Percentiles rank a stretch among this genome's conserved stretches.
Conservation (phyloP, 2,888 invertebrate species). For the Torymus tubicola region DNA sequence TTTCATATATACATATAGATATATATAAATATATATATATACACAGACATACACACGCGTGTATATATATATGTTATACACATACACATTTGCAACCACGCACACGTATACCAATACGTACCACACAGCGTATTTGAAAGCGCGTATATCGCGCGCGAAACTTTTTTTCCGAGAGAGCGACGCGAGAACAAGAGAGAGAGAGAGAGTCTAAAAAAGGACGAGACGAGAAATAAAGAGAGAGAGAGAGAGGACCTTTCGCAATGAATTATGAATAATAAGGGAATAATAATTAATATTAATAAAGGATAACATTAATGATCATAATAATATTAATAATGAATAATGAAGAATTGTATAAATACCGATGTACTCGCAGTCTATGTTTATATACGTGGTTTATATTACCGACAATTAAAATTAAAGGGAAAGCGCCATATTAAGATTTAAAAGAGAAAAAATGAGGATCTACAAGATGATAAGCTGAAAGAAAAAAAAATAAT, state of each 20-base stretch:
- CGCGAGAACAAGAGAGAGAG: background rate
- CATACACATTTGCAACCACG: constrained; percentile 48
- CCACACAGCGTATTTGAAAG: constrained; percentile 18
- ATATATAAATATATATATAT: background rate
- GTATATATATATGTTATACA: too few species aligned
- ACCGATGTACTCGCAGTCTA: constrained; percentile 74
- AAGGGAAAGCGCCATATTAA: constrained; percentile 46
- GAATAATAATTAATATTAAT: constrained; percentile 34
- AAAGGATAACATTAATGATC: constrained; percentile 20
- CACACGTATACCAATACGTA: constrained; percentile 54
- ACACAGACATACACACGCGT: too few species aligned
- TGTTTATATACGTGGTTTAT: constrained; percentile 76
- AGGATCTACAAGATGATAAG: background rate
- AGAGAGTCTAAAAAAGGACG: background rate
- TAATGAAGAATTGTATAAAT: constrained; percentile 69
- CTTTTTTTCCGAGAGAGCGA: constrained; percentile 13
- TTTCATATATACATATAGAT: constrained; percentile 3
- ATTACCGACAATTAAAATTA: constrained; percentile 68
- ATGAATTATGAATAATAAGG: constrained; percentile 30
- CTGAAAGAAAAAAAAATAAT: background rate
- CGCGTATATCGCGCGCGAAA: constrained; percentile 33
- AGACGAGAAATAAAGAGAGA: background rate
- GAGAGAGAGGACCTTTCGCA: background rate
- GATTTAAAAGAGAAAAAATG: background rate
- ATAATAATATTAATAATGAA: constrained; percentile 32